Percentiles rank a stretch among this genome's conserved stretches.
Evolutionary conservation across 2,113 vertebrate species (phyloP).

Genomic region (Bufo gargarizans): DNA sequence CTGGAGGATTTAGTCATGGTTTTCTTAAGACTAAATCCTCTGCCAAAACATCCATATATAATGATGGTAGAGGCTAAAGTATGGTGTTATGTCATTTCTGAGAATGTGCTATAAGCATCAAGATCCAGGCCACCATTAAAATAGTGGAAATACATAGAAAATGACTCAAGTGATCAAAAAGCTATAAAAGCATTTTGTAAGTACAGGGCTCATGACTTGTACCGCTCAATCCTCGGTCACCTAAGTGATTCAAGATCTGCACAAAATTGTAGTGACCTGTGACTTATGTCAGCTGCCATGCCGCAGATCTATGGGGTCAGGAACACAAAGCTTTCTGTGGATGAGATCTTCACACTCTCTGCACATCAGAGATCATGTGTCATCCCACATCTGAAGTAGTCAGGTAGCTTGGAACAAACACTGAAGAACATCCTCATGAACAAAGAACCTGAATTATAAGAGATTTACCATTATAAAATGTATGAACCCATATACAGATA

Average conservation of each 20-base stretch:
- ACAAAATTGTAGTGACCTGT: neutral
- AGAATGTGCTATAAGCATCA: slow-evolving; percentile 14
- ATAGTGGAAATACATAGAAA: neutral
- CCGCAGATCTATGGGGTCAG: too few relatives aligned
- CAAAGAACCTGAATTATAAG: too few relatives aligned
- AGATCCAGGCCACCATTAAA: neutral
- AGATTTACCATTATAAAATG: too few relatives aligned
- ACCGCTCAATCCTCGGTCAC: too few relatives aligned
- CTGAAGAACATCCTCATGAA: too few relatives aligned
- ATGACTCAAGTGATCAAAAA: neutral
- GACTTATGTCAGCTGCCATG: neutral
- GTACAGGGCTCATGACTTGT: neutral
- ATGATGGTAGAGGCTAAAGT: slow-evolving; percentile 6
- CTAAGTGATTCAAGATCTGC: neutral
- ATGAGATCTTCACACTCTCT: too few relatives aligned
- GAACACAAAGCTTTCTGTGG: too few relatives aligned
- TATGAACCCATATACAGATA: too few relatives aligned
- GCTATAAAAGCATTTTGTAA: neutral
- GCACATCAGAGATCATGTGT: too few relatives aligned
- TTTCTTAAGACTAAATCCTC: neutral
- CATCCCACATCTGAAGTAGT: too few relatives aligned
- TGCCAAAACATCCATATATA: slow-evolving; percentile 41
- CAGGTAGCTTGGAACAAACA: too few relatives aligned
- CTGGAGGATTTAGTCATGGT: slow-evolving; percentile 12
- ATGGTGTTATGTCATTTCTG: slow-evolving; percentile 22